A percentile compares a stretch with the other conserved stretches of the same genome.
Evolutionary conservation across 2,113 vertebrate genomes (phyloP).

Genomic region (Antennarius striatus): DNA sequence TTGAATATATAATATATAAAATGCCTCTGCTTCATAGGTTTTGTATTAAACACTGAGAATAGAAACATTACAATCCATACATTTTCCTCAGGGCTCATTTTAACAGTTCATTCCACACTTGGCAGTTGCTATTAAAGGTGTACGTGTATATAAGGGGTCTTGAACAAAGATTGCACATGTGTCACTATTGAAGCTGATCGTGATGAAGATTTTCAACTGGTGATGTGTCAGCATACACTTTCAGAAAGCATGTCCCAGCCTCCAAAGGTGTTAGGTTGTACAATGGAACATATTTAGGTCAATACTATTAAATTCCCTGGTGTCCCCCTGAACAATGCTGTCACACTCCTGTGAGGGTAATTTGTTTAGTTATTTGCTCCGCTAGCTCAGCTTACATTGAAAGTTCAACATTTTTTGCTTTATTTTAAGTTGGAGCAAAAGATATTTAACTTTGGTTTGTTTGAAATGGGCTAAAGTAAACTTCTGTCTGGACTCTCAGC

Average conservation of each 20-base stretch:
- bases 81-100: slow-evolving; percentile 74
- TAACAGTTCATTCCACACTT: slow-evolving; percentile 47
- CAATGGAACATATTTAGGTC: slow-evolving; percentile 29
- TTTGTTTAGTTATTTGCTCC: slow-evolving; percentile 40
- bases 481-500: slow-evolving; percentile 40
- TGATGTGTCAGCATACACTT: slow-evolving; percentile 15
- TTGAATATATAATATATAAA: slow-evolving; percentile 51
- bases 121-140: slow-evolving; percentile 53
- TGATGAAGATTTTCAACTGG: slow-evolving; percentile 4
- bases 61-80: slow-evolving; percentile 44
- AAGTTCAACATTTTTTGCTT: slow-evolving; percentile 23
- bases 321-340: slow-evolving; percentile 57
- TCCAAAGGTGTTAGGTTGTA: slow-evolving; percentile 39
- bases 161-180: slow-evolving; percentile 43
- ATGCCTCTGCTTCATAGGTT: slow-evolving; percentile 48
- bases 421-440: slow-evolving; percentile 12
- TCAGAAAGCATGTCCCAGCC: neutral
- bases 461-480: slow-evolving; percentile 28
- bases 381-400: slow-evolving; percentile 55
- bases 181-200: slow-evolving; percentile 27
- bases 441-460: slow-evolving; percentile 12
- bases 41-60: slow-evolving; percentile 35
- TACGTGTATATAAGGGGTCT: slow-evolving; percentile 52
- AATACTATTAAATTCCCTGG: slow-evolving; percentile 24
- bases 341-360: slow-evolving; percentile 52